phyloP scores from a whole-genome alignment of 2,113 vertebrate species.

The Equus quagga region DNA sequence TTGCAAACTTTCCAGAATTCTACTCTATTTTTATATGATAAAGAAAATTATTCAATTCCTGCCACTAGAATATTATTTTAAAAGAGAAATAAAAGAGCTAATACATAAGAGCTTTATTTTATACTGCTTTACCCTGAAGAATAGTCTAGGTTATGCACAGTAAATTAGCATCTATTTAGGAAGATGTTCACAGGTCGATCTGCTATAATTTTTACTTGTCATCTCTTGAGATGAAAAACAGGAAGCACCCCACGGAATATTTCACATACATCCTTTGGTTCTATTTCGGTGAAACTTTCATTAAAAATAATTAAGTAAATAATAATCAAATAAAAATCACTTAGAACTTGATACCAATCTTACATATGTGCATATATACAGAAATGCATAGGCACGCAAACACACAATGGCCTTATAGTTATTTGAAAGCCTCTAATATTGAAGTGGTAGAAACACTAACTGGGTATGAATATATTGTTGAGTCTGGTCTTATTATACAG shows the following conservation, averaged over 20 bases:
- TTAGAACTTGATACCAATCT: background rate
- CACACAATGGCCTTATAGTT: no score
- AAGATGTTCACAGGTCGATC: background rate
- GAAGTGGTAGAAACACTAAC: background rate
- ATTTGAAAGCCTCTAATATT: background rate
- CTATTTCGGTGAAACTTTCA: background rate
- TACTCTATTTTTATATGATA: background rate
- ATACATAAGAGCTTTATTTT: background rate
- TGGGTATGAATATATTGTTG: background rate
- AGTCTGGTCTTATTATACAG: background rate
- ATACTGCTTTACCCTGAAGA: background rate
- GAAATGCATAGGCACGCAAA: background rate
- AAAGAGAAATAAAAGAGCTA: background rate
- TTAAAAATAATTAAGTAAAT: background rate
- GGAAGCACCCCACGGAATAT: background rate
- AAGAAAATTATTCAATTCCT: background rate
- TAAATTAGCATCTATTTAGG: background rate
- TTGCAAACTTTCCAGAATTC: background rate
- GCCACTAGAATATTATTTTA: background rate
- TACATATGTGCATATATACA: background rate
- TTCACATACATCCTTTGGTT: background rate
- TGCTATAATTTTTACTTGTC: background rate
- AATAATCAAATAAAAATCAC: background rate
- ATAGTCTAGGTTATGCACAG: background rate
- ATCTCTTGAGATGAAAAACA: background rate